These are phyloP conservation scores for Andrena chrysosceles DNA, from an alignment of 2,888 invertebrate genomes.

Conservation along the genomic window DNA sequence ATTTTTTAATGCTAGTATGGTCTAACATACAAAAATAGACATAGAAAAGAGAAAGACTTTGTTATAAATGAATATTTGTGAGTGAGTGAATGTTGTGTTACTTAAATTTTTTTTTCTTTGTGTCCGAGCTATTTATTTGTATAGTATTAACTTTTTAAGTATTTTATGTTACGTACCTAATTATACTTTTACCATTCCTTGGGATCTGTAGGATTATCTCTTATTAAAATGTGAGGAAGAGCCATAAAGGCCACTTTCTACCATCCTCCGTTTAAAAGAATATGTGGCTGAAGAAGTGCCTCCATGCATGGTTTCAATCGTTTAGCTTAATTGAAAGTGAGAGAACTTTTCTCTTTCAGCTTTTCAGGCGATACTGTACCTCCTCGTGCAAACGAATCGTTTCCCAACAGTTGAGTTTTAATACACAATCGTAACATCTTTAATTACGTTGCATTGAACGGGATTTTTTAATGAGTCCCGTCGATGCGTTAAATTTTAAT, in stretches of 20 bases:
- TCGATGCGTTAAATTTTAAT: neutral
- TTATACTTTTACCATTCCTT: no score
- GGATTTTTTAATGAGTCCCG: neutral
- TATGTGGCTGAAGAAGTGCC: neutral
- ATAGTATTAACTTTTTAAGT: no score
- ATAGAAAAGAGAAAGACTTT: no score
- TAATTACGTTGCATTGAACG: neutral
- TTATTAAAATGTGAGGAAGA: neutral
- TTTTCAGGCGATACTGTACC: constrained; percentile 14
- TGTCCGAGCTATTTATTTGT: no score
- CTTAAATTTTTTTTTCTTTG: no score
- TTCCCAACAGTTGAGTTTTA: constrained; percentile 26
- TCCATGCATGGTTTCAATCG: constrained; percentile 19
- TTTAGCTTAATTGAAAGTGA: constrained; percentile 1
- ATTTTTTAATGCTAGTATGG: no score
- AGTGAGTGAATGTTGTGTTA: no score
- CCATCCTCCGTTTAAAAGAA: neutral
- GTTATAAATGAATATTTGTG: no score
- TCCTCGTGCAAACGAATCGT: constrained; percentile 16
- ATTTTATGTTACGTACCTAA: no score
- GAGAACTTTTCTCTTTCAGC: constrained; percentile 22
- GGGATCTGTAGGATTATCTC: no score
- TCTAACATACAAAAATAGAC: no score
- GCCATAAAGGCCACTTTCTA: neutral
- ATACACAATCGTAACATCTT: constrained; percentile 5